These are phyloP conservation scores for Sebastes fasciatus DNA, from an alignment of 2,113 vertebrate species.

Conservation along the genomic window DNA sequence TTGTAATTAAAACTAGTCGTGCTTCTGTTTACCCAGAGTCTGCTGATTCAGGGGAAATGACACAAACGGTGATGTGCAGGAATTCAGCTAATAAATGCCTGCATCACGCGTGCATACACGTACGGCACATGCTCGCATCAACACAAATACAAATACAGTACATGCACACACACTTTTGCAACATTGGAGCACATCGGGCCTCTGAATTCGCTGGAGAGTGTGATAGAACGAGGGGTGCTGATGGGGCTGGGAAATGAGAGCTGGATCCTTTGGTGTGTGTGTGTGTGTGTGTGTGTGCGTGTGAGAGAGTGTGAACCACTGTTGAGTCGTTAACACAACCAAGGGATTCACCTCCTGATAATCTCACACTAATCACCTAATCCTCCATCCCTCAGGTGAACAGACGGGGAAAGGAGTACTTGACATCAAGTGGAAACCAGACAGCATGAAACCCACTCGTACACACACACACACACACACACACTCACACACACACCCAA, in stretches of 20 bases:
- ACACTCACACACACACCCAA: slow-evolving; percentile 7
- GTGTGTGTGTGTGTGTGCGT: slow-evolving; percentile 3
- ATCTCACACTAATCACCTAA: slow-evolving; percentile 76
- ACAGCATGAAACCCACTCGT: slow-evolving; percentile 23
- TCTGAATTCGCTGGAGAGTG: slow-evolving; percentile 38
- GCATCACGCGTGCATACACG: background rate
- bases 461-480: slow-evolving; percentile 20
- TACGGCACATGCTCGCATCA: background rate
- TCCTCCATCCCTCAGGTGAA: slow-evolving; percentile 72
- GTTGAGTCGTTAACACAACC: slow-evolving; percentile 67
- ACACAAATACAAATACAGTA: background rate
- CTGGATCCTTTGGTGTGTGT: slow-evolving; percentile 5
- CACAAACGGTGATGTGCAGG: slow-evolving; percentile 53
- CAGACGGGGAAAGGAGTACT: slow-evolving; percentile 57
- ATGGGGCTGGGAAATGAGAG: slow-evolving; percentile 48
- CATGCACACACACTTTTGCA: background rate
- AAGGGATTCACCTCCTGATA: slow-evolving; percentile 69
- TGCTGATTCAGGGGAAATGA: slow-evolving; percentile 79
- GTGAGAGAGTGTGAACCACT: slow-evolving; percentile 17
- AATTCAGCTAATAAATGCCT: slow-evolving; percentile 44
- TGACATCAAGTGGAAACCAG: slow-evolving; percentile 51
- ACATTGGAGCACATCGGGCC: slow-evolving; percentile 18
- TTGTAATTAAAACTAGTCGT: slow-evolving; percentile 91
- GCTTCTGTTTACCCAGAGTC: slow-evolving; percentile 79
- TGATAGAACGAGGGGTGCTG: slow-evolving; percentile 49